Evolutionary conservation across 2,113 vertebrate genomes (phyloP).

Genomic region (Stigmatopora argus): DNA sequence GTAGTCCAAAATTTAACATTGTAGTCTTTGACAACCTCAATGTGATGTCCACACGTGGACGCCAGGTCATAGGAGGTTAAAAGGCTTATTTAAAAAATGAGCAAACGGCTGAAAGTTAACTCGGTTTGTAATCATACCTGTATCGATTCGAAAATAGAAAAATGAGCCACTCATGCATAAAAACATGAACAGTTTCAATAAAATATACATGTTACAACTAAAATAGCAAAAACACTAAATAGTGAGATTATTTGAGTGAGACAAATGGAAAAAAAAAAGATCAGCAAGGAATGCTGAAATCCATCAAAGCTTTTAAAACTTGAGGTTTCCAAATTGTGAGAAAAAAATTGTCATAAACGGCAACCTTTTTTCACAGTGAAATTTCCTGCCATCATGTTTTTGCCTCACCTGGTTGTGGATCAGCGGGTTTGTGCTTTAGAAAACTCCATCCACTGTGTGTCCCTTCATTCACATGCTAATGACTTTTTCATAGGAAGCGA

Average conservation of each 20-base stretch:
- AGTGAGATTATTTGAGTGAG: background rate
- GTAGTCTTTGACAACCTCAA: no score
- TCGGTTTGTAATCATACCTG: background rate
- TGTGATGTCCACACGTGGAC: no score
- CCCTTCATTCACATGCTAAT: conserved; percentile 68
- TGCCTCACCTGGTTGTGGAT: conserved; percentile 60
- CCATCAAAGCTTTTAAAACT: background rate
- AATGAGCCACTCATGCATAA: background rate
- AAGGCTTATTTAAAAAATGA: conserved; percentile 1
- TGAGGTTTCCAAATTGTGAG: background rate
- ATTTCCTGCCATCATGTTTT: conserved; percentile 37
- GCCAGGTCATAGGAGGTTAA: no score
- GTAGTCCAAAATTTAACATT: no score
- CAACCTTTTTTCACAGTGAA: background rate
- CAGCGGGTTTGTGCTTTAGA: conserved; percentile 53
- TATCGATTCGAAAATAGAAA: conserved; percentile 2
- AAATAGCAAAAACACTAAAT: no score
- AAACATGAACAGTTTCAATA: background rate
- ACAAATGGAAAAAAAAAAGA: background rate
- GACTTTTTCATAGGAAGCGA: conserved; percentile 59
- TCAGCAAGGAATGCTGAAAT: background rate
- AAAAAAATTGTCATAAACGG: background rate
- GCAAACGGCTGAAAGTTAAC: conserved; percentile 1
- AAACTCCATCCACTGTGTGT: conserved; percentile 46
- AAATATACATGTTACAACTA: background rate